Conservation (phyloP, 2,888 invertebrate species). For the Lochmaea capreae region DNA sequence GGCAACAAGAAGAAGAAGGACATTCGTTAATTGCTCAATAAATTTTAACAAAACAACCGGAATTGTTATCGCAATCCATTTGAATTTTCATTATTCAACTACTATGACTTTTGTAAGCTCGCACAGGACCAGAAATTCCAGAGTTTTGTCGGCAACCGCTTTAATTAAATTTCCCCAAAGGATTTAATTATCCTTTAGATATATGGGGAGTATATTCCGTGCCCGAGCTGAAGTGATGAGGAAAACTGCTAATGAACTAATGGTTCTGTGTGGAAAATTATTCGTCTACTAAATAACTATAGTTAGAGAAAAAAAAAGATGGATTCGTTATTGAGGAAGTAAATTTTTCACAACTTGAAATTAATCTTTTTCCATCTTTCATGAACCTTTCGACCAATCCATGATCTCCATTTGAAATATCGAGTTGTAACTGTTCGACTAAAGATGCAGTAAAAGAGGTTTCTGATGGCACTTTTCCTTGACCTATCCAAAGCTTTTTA, state of each 20-base stretch:
- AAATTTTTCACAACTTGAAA: too few relatives aligned
- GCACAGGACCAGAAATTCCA: slow-evolving; percentile 25
- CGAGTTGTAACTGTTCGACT: too few relatives aligned
- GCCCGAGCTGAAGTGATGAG: slow-evolving; percentile 9
- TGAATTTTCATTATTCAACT: slow-evolving; percentile 36
- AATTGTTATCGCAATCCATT: slow-evolving; percentile 38
- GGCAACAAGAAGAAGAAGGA: background rate
- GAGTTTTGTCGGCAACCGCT: slow-evolving; percentile 18
- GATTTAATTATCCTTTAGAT: slow-evolving; percentile 35
- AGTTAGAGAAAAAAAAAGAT: too few relatives aligned
- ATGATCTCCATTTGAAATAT: too few relatives aligned
- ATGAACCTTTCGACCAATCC: too few relatives aligned
- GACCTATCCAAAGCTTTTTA: too few relatives aligned
- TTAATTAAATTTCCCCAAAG: slow-evolving; percentile 35
- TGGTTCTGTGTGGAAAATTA: slow-evolving; percentile 20
- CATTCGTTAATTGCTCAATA: slow-evolving; percentile 34
- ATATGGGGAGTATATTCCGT: slow-evolving; percentile 10
- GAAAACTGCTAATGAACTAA: slow-evolving; percentile 30
- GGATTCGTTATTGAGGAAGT: too few relatives aligned
- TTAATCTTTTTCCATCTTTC: too few relatives aligned
- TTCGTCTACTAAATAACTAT: slow-evolving; percentile 18
- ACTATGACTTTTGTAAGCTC: slow-evolving; percentile 34
- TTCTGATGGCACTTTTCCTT: too few relatives aligned
- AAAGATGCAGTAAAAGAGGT: too few relatives aligned
- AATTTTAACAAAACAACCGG: slow-evolving; percentile 34